Conservation (phyloP, 2,113 vertebrate genomes). For the Sminthopsis crassicaudata region DNA sequence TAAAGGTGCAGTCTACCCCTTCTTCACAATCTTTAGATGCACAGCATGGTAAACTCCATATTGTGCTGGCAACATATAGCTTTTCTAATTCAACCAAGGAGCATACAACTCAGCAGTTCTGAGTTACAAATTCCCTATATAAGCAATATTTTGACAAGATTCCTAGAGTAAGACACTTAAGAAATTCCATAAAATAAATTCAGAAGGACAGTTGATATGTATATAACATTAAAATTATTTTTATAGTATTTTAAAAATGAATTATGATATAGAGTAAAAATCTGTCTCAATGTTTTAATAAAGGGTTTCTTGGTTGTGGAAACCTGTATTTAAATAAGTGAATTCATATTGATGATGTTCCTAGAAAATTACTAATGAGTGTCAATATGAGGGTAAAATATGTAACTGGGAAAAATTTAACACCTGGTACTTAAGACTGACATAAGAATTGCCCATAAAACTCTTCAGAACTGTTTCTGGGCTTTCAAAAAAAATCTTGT, state of each 20-base stretch:
- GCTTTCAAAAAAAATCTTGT: background rate
- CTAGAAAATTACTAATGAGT: conserved; percentile 51
- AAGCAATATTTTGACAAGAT: conserved; percentile 52
- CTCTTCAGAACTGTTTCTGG: background rate
- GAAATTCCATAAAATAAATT: conserved; percentile 1
- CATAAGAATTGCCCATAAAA: conserved; percentile 24
- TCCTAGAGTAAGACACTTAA: conserved; percentile 1
- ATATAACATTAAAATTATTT: conserved; percentile 4
- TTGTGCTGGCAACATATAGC: background rate
- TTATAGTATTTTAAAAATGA: conserved; percentile 54
- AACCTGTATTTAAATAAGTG: conserved; percentile 39
- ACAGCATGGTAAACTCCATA: background rate
- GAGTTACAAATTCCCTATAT: conserved; percentile 39
- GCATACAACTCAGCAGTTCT: conserved; percentile 44
- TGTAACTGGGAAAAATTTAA: conserved; percentile 50
- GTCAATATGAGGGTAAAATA: background rate
- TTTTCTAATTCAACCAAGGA: conserved; percentile 54
- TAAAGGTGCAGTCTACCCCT: conserved; percentile 83
- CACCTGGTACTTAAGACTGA: conserved; percentile 6
- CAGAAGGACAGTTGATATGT: conserved; percentile 8
- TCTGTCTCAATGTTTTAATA: conserved; percentile 21
- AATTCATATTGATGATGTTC: background rate
- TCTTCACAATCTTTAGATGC: conserved; percentile 56
- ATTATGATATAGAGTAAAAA: conserved; percentile 43
- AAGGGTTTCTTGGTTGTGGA: conserved; percentile 26